Conservation (phyloP, 2,113 vertebrate species). For the Gambusia affinis region DNA sequence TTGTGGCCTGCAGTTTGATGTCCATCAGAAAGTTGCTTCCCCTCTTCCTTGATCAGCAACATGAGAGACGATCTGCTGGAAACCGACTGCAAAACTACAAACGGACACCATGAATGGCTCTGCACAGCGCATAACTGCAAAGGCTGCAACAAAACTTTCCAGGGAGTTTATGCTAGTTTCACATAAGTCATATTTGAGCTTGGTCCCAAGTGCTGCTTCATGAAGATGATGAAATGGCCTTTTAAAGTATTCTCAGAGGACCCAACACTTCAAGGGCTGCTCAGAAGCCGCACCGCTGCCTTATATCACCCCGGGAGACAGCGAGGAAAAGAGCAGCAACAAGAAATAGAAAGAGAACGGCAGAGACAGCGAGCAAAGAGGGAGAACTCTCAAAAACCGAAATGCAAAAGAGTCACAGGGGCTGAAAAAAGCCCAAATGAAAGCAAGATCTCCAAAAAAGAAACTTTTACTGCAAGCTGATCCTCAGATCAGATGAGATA, state of each 20-base stretch:
- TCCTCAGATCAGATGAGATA: constrained; percentile 79
- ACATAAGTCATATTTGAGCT: constrained; percentile 73
- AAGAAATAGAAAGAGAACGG: constrained; percentile 62
- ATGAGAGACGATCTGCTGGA: constrained; percentile 34
- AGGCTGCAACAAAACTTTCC: constrained; percentile 69
- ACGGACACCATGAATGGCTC: constrained; percentile 31
- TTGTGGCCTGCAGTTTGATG: constrained; percentile 45
- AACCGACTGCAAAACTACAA: constrained; percentile 31
- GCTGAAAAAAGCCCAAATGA: constrained; percentile 75
- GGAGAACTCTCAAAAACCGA: constrained; percentile 63
- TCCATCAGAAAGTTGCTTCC: constrained; percentile 33
- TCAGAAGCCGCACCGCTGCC: constrained; percentile 78
- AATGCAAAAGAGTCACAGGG: constrained; percentile 69
- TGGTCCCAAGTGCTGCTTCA: constrained; percentile 71
- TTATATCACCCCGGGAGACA: constrained; percentile 74
- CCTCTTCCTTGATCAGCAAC: constrained; percentile 40
- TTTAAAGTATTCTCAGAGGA: constrained; percentile 80
- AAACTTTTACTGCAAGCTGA: constrained; percentile 64
- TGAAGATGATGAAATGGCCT: constrained; percentile 78
- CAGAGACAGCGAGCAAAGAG: constrained; percentile 58
- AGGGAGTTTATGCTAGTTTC: constrained; percentile 73
- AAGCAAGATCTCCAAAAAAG: constrained; percentile 62
- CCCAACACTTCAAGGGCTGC: constrained; percentile 80
- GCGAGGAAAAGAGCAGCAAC: constrained; percentile 63
- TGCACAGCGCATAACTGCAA: constrained; percentile 41